Evolutionary conservation across 2,113 vertebrate genomes (phyloP).

Genomic region (Columbina picui): DNA sequence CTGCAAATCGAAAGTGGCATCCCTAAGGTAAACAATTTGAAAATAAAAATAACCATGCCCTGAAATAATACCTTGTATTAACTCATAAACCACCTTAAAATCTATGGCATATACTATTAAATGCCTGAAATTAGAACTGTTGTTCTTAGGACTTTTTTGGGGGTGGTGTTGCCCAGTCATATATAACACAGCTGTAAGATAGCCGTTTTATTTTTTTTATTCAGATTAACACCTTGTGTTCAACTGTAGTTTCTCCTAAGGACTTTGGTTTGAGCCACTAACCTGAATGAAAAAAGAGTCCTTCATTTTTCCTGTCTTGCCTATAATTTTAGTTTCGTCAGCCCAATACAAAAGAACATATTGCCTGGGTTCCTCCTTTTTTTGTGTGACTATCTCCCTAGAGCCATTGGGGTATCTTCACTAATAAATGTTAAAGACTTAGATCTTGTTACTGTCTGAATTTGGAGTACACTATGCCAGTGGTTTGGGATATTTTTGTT

Average conservation of each 20-base stretch:
- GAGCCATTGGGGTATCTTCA: neutral
- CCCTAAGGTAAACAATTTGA: neutral
- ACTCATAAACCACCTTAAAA: neutral
- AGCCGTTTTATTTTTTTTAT: neutral
- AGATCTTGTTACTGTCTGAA: neutral
- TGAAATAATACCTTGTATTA: neutral
- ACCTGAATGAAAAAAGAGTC: neutral
- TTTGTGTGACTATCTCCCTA: neutral
- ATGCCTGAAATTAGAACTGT: neutral
- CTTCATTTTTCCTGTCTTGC: neutral
- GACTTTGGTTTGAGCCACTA: neutral
- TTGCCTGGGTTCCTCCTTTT: neutral
- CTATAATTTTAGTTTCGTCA: neutral
- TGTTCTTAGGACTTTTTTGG: neutral
- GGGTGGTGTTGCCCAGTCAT: neutral
- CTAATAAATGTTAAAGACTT: neutral
- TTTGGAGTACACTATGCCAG: neutral
- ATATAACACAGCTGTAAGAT: neutral
- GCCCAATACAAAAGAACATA: neutral
- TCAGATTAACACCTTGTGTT: neutral
- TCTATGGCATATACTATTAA: neutral
- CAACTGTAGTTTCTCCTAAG: neutral
- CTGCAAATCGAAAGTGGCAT: neutral
- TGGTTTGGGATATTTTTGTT: neutral
- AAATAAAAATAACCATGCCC: neutral